A percentile compares a stretch with the other conserved stretches of the same genome.
Conservation (phyloP, 2,888 invertebrate genomes). For the Smittia aterrima region DNA sequence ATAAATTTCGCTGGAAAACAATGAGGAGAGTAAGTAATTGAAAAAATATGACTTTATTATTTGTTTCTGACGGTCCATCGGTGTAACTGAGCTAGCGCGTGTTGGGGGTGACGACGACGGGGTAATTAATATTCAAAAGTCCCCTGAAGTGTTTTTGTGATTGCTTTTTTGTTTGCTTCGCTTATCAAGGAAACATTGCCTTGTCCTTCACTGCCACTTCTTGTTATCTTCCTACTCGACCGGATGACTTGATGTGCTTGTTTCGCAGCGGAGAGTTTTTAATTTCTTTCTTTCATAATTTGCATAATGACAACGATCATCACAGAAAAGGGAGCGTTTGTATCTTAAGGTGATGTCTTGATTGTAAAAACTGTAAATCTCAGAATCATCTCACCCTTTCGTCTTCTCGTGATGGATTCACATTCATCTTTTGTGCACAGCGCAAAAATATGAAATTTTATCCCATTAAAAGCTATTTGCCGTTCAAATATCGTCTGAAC, state of each 20-base stretch:
- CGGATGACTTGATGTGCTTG: background rate
- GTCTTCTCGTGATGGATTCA: conserved; percentile 6
- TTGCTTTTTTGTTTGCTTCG: conserved; percentile 27
- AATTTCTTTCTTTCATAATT: background rate
- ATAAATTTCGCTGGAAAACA: conserved; percentile 29
- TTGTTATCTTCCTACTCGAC: background rate
- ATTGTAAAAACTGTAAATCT: background rate
- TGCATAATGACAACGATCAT: background rate
- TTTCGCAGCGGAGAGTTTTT: background rate
- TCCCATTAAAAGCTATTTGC: conserved; percentile 42
- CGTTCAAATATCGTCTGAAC: conserved; percentile 42
- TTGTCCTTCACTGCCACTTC: conserved; percentile 19
- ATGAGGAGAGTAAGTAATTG: conserved; percentile 39
- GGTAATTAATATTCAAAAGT: conserved; percentile 41
- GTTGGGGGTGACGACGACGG: conserved; percentile 1
- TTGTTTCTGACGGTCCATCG: conserved; percentile 39
- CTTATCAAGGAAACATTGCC: background rate
- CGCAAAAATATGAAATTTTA: conserved; percentile 40
- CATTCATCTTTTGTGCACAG: background rate
- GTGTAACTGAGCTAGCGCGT: conserved; percentile 5
- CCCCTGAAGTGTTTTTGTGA: conserved; percentile 39
- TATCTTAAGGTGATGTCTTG: background rate
- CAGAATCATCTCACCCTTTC: background rate
- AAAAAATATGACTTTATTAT: conserved; percentile 42
- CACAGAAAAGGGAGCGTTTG: background rate